Conservation (phyloP, 2,797 vertebrate species). For the Poecilia picta region DNA sequence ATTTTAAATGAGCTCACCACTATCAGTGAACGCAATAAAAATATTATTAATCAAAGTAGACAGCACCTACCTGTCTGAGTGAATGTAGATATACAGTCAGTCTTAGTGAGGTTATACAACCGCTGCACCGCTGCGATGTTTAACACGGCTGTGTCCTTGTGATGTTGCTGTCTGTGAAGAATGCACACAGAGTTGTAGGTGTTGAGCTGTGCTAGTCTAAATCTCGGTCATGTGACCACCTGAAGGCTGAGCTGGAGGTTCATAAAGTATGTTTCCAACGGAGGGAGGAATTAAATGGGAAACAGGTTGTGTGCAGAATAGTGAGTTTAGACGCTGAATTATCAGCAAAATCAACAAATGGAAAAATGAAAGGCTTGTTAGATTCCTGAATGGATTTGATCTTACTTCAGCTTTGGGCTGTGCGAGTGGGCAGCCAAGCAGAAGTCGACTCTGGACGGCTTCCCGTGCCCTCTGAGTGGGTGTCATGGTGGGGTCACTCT, state of each 20-base stretch:
- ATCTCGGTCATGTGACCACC: conserved; percentile 67
- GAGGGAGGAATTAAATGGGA: conserved; percentile 26
- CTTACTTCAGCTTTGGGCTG: not conserved
- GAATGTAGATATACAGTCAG: conserved; percentile 13
- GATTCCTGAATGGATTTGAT: not conserved
- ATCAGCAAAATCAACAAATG: not conserved
- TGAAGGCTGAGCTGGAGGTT: conserved; percentile 57
- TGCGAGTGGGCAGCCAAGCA: conserved; percentile 28
- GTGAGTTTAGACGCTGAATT: not conserved
- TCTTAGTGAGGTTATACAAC: conserved; percentile 18
- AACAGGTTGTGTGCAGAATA: conserved; percentile 18
- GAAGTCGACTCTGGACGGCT: conserved; percentile 54
- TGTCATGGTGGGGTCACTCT: conserved; percentile 44
- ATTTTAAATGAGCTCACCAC: not conserved
- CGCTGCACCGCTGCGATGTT: conserved; percentile 5
- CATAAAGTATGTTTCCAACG: conserved; percentile 31
- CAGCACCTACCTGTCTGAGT: conserved; percentile 58
- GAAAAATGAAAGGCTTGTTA: not conserved
- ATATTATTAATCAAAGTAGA: conserved; percentile 9
- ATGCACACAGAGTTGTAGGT: conserved; percentile 23
- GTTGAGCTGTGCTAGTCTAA: conserved; percentile 45
- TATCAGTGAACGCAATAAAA: not conserved
- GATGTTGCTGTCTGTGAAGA: conserved; percentile 30
- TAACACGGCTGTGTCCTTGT: conserved; percentile 28
- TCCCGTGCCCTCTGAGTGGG: conserved; percentile 27